Base-by-base conservation (phyloP, 30 jellyfish, hydroid and myxozoan species). In the Aurelia sp. region DNA sequence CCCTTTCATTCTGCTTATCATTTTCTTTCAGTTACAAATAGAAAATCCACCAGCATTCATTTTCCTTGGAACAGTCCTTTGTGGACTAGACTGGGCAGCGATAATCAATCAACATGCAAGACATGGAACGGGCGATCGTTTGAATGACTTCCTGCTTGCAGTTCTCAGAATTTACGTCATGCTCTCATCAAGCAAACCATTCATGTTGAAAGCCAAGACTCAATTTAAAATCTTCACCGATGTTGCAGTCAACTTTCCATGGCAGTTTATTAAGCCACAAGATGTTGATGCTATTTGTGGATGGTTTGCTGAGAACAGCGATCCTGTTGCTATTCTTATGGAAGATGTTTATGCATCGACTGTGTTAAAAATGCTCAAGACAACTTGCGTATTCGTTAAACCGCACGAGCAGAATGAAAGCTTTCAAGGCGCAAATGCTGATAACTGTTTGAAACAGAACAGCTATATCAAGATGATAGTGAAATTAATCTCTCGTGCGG, bases 231-330 rank as follows among this genome's bases (percentile, higher is more conserved):
- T 30, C 57, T 55, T 90, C 35, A 48, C 81, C 48, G 35, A 74
- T 18, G 58, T 62, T 21, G 89, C 75, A 17, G 30, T 60, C 10
- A 41, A 58, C 9, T 84, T 78, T 51, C 74, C 73, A 1, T 90
- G 96, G 97, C 41, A 76, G 58, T 20, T 51, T 31, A 30, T 83
- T 55, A 74, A 62, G 13, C 72, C 74, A 19, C 89, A 84, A 66
- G 82, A 83, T 22, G 51, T 85, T 21, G 89, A 75, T 8, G 75
- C 59, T 16, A 84, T 77, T 0, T 84, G 89, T 78, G 68, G 60
- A 13, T 90, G 97, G 97, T 90, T 31, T 64, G 77, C 89, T 6
- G 92, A 90, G 73, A 90, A 85, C 73, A 67, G 88, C 57, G 97
- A 90, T 65, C 87, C 92, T n/a, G 53, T 63, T 7, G 47, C 37